A percentile compares a stretch with the other conserved stretches of the same genome.
Evolutionary conservation across 2,113 vertebrate species (phyloP).

Genomic region (Channa maculata): DNA sequence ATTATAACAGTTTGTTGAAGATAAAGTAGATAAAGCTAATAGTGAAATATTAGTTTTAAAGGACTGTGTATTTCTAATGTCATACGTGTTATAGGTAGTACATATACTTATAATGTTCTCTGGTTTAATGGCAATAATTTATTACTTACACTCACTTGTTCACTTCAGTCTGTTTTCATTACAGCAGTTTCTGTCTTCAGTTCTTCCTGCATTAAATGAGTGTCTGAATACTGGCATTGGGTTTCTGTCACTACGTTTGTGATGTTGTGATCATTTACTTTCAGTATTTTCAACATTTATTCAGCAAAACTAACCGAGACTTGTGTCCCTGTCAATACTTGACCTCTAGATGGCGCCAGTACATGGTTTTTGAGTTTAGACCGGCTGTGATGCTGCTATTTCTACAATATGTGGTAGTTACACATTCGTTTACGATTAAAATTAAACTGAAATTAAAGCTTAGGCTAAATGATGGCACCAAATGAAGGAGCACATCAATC

Average conservation of each 20-base stretch:
- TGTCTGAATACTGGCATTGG: not conserved
- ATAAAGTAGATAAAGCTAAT: no score
- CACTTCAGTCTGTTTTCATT: not conserved
- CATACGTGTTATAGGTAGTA: no score
- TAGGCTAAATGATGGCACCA: not conserved
- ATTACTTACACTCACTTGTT: no score
- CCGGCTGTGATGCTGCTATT: not conserved
- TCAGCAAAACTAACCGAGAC: not conserved
- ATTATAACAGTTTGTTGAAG: no score
- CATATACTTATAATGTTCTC: no score
- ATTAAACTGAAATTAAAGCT: not conserved
- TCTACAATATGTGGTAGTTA: not conserved
- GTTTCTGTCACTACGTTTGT: not conserved
- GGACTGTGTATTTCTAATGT: no score
- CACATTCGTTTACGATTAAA: not conserved
- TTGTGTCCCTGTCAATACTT: slow-evolving; percentile 1
- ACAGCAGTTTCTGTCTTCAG: not conserved
- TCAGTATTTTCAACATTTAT: not conserved
- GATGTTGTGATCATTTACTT: not conserved
- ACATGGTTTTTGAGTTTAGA: not conserved
- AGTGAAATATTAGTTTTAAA: no score
- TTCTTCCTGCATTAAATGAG: not conserved
- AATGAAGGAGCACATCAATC: no score
- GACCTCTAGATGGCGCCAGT: slow-evolving; percentile 56
- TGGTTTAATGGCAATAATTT: no score